Base-by-base conservation (phyloP, 23 tunicate genomes). In the Styela plicata region DNA sequence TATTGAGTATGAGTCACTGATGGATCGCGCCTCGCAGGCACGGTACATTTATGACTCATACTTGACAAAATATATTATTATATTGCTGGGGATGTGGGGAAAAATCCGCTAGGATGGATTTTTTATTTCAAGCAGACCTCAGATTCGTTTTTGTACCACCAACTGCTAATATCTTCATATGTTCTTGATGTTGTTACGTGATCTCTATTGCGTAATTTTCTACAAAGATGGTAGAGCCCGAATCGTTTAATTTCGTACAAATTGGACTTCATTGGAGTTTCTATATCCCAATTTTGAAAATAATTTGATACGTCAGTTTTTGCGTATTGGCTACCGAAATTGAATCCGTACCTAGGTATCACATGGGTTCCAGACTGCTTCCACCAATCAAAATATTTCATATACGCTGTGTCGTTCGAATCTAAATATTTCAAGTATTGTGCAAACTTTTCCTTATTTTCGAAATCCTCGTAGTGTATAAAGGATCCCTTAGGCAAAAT, bases 311-410 rank as follows among this genome's bases (percentile, higher is more conserved):
- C 22, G 24, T 25, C 22, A 22, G 0, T 29, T 19, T 67, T 18
- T 16, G n/a, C 31, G 18, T 27, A 22, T 27, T 67, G 31, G 32
- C 36, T 53, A 22, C 64, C 79, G 5, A 28, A 24, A 24, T 68
- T 64, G 23, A 79, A 82, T 20, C 89, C 65, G 52, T 79, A 63
- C 7, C 82, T 70, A 16, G 63, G 82, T 22, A 79, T 25, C 24
- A 78, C 71, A 32, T 79, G 82, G 52, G 82, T 63, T 21, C 89
- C 89, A 16, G 89, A 84, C 36, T 33, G 26, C 36, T 44, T 85
- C 89, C 89, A 85, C 89, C 89, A 85, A 19, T 83, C 44, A 65
- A 84, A 86, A 84, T 89, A 89, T 57, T 89, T 74, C 24, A 62
- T 44, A 62, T 89, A 89, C 27, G 94, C 94, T 10, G 74, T 73